phyloP scores from a whole-genome alignment of 2,888 invertebrate species.

The Philereme transversata region DNA sequence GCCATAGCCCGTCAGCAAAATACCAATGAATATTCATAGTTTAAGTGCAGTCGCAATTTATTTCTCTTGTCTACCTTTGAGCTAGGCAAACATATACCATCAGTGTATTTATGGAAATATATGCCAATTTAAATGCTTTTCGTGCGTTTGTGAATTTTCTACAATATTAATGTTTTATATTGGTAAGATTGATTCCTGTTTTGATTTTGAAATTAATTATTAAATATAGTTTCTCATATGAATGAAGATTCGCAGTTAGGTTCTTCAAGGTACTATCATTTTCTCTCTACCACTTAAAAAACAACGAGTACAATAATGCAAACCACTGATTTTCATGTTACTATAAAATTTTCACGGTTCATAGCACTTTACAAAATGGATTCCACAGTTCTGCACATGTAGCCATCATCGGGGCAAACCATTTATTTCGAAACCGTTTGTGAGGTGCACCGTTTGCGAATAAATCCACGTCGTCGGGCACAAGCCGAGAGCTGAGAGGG shows the following conservation, averaged over 20 bases:
- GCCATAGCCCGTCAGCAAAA: conserved; percentile 41
- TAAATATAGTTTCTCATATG: no score
- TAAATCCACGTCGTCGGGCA: conserved; percentile 65
- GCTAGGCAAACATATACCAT: conserved; percentile 8
- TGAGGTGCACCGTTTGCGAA: conserved; percentile 48
- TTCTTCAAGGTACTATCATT: no score
- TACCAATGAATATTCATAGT: conserved; percentile 54
- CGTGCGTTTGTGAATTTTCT: neutral
- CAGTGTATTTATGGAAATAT: conserved; percentile 9
- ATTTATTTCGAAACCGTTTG: conserved; percentile 13
- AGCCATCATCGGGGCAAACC: conserved; percentile 11
- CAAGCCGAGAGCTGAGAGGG: conserved; percentile 52
- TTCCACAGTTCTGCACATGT: neutral
- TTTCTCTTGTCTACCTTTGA: conserved; percentile 30
- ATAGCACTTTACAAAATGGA: neutral
- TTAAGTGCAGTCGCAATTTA: conserved; percentile 37
- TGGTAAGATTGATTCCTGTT: no score
- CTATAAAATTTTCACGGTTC: no score
- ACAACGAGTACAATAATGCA: no score
- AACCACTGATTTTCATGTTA: no score
- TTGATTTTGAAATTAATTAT: no score
- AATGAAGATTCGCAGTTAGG: no score
- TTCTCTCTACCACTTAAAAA: no score
- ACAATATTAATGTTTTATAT: no score
- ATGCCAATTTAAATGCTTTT: conserved; percentile 4